phyloP scores from a whole-genome alignment of 2,113 vertebrate species.

The Plecotus auritus region DNA sequence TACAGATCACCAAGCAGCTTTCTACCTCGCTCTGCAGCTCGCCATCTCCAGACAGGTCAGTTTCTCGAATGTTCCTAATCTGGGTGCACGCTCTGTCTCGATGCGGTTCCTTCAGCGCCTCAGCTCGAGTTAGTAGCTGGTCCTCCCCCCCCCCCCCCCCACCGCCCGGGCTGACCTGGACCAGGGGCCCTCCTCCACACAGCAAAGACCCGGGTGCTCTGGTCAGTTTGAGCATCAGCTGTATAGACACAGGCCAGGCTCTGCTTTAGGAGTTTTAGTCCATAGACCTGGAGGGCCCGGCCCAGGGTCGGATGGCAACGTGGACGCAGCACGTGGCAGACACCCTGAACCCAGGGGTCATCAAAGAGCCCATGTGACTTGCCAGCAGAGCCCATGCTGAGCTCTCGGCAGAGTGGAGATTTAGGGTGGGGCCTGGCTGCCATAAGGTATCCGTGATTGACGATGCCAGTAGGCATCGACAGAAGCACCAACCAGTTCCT shows the following conservation, averaged over 20 bases:
- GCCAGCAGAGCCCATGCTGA: not conserved
- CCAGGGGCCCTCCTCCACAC: not conserved
- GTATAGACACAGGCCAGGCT: not conserved
- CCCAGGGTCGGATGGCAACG: not conserved
- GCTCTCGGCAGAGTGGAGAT: not conserved
- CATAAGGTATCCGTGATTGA: not conserved
- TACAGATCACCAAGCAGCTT: constrained; percentile 94
- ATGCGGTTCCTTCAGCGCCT: not conserved
- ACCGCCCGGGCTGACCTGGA: not conserved
- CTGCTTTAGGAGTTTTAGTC: not conserved
- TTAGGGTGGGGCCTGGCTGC: not conserved
- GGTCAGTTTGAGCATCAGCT: not conserved
- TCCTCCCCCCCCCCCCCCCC: too few relatives aligned
- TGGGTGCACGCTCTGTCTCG: fast-evolving
- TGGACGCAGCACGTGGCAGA: not conserved
- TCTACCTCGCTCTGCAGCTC: constrained; percentile 96
- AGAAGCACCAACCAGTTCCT: not conserved
- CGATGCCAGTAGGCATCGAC: not conserved
- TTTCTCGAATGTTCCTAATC: not conserved
- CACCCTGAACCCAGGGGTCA: not conserved
- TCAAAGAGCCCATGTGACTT: not conserved
- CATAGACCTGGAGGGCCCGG: not conserved
- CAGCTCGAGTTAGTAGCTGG: fast-evolving
- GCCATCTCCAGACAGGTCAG: constrained; percentile 98
- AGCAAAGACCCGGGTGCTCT: not conserved